These are phyloP conservation scores for Pristis pectinata DNA, from an alignment of 2,797 vertebrate genomes.

Conservation along the genomic window DNA sequence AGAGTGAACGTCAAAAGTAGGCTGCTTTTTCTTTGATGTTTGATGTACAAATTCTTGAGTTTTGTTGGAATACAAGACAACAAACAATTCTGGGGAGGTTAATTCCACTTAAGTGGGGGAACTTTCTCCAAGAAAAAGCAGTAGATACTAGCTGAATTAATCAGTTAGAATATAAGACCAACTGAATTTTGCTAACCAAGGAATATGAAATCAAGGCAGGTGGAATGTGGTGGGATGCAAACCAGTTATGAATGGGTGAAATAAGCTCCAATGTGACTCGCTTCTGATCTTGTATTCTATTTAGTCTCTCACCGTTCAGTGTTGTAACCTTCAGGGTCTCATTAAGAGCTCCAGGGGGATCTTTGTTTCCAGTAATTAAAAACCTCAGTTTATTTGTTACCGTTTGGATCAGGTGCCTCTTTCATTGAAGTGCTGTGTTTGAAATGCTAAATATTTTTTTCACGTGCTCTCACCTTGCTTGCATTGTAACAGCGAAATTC, in stretches of 20 bases:
- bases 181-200: neutral
- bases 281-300: neutral
- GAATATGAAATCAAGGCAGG: neutral
- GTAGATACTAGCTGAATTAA: too few species aligned
- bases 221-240: neutral
- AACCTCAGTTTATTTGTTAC: neutral
- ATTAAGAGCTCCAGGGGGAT: neutral
- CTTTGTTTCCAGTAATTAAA: constrained; percentile 31
- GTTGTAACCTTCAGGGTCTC: neutral
- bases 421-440: neutral
- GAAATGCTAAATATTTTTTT: neutral
- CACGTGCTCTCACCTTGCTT: neutral
- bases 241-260: neutral
- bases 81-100: too few species aligned
- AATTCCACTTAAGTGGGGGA: too few species aligned
- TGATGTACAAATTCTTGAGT: too few species aligned
- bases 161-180: too few species aligned
- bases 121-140: too few species aligned
- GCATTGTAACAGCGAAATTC: neutral
- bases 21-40: too few species aligned
- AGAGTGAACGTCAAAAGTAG: too few species aligned
- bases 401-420: neutral
- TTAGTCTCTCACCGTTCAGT: neutral
- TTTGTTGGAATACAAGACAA: too few species aligned
- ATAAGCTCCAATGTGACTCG: neutral